Conservation (phyloP, 2,888 invertebrate genomes). For the Toxonevra muliebris region DNA sequence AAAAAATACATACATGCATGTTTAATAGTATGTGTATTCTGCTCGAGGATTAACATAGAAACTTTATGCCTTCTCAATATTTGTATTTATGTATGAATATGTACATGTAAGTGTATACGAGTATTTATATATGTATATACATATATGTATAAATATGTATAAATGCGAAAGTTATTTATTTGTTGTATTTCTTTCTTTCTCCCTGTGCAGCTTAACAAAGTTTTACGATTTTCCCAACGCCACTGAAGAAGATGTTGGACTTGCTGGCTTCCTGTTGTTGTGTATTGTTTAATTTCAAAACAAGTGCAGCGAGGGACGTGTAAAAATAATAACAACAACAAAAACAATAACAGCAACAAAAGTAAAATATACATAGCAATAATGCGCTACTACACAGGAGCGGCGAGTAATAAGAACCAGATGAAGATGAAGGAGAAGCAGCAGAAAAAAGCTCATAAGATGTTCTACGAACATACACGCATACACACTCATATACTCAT, state of each 20-base stretch:
- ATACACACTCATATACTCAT: too few relatives aligned
- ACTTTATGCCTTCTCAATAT: too few relatives aligned
- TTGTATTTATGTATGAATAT: too few relatives aligned
- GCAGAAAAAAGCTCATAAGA: too few relatives aligned
- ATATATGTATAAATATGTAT: too few relatives aligned
- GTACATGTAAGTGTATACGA: too few relatives aligned
- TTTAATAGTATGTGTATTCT: too few relatives aligned
- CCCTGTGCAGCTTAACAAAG: background rate
- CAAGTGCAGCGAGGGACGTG: conserved; percentile 23
- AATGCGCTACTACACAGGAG: background rate
- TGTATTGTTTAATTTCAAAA: conserved; percentile 23
- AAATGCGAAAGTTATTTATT: too few relatives aligned
- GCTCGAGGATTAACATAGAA: too few relatives aligned
- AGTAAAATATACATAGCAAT: conserved; percentile 24
- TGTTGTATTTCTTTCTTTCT: too few relatives aligned
- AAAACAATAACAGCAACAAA: conserved; percentile 30
- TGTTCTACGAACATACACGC: conserved; percentile 19
- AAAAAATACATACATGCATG: too few relatives aligned
- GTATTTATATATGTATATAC: too few relatives aligned
- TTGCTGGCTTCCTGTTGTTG: background rate
- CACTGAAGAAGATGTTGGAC: background rate
- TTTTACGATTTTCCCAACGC: conserved; percentile 22
- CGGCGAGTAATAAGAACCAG: conserved; percentile 30
- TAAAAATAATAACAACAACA: conserved; percentile 27
- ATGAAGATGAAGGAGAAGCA: background rate